A percentile compares a stretch with the other conserved stretches of the same genome.
Conservation (phyloP, 2,888 invertebrate genomes). For the Belgica antarctica region DNA sequence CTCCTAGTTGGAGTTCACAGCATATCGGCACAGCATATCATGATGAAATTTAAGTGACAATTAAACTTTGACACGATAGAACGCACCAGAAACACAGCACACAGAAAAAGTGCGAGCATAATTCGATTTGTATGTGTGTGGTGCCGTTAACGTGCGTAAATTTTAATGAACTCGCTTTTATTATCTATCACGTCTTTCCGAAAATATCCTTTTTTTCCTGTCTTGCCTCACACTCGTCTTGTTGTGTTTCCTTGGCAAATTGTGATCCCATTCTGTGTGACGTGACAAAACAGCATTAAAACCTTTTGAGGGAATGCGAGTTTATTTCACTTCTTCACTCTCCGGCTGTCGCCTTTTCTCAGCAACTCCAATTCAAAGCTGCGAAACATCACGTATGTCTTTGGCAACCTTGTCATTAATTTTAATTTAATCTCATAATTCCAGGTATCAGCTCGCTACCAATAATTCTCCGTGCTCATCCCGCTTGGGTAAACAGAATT, state of each 20-base stretch:
- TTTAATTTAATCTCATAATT: slow-evolving; percentile 37
- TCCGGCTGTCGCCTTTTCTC: not conserved
- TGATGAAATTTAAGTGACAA: slow-evolving; percentile 35
- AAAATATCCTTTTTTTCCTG: slow-evolving; percentile 15
- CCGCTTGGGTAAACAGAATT: slow-evolving; percentile 4
- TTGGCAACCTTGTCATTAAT: slow-evolving; percentile 25
- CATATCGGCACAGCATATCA: not conserved
- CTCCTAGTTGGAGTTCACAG: not conserved
- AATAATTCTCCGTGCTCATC: not conserved
- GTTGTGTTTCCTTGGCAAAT: slow-evolving; percentile 36
- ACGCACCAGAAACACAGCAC: not conserved
- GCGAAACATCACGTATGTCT: not conserved
- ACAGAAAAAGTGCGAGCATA: not conserved
- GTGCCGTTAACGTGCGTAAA: slow-evolving; percentile 31
- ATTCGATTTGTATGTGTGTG: slow-evolving; percentile 2
- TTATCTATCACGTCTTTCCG: slow-evolving; percentile 40
- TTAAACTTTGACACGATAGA: slow-evolving; percentile 32
- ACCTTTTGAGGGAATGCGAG: slow-evolving; percentile 37
- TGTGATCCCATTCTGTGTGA: slow-evolving; percentile 34
- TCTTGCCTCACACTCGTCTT: slow-evolving; percentile 20
- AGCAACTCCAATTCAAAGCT: not conserved
- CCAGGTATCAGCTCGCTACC: slow-evolving; percentile 4
- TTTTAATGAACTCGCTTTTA: slow-evolving; percentile 43
- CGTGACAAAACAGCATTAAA: slow-evolving; percentile 43
- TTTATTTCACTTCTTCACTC: slow-evolving; percentile 36